Percentiles rank a stretch among this genome's conserved stretches.
phyloP scores from a whole-genome alignment of 92 coral and sea anemone genomes.

The Anthopleura xanthogrammica region DNA sequence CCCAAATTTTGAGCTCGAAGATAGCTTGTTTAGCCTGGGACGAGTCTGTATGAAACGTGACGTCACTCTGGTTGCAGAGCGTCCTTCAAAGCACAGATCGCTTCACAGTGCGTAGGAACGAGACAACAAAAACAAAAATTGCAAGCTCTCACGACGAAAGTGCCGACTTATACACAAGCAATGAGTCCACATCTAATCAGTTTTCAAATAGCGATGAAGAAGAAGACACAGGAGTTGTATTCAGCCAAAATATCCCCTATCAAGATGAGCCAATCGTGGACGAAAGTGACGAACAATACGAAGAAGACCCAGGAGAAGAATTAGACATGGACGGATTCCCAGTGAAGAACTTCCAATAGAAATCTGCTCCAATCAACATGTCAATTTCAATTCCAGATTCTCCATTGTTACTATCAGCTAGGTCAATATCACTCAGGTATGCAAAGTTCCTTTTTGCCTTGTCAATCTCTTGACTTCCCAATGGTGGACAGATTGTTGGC shows the following conservation, averaged over 20 bases:
- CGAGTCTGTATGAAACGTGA: background rate
- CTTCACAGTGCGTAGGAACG: background rate
- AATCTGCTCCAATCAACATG: too few species aligned
- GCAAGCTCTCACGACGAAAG: background rate
- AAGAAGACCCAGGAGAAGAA: constrained; percentile 8
- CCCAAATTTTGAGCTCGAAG: background rate
- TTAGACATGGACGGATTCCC: too few species aligned
- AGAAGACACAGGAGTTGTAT: background rate
- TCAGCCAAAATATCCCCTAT: background rate
- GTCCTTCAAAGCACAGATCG: background rate
- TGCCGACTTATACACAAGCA: background rate
- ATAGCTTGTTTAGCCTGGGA: background rate
- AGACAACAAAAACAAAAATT: background rate
- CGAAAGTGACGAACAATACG: background rate
- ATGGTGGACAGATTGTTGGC: too few species aligned
- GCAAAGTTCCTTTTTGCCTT: too few species aligned
- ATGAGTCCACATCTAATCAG: background rate
- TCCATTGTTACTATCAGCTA: too few species aligned
- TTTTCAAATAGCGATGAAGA: background rate
- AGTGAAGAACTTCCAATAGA: too few species aligned
- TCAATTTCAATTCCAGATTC: too few species aligned
- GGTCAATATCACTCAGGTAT: too few species aligned
- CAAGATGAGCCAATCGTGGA: background rate
- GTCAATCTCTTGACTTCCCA: too few species aligned
- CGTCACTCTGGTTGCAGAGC: background rate